A percentile compares a stretch with the other conserved stretches of the same genome.
Conservation (phyloP, 2,888 invertebrate species). For the Cheilosia urbana region DNA sequence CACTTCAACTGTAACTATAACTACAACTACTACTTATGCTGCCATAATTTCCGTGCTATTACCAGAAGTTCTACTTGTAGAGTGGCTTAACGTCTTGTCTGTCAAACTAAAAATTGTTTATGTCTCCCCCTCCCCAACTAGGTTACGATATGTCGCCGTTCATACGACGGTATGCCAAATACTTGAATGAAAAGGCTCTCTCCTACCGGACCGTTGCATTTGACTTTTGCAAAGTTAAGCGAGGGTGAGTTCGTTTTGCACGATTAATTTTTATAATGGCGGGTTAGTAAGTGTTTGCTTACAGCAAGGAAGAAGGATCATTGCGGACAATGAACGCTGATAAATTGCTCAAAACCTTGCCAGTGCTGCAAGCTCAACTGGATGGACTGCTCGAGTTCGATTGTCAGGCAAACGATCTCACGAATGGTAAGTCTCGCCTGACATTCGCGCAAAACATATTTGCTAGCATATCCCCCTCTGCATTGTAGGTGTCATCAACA, state of each 20-base stretch:
- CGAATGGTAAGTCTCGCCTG: conserved; percentile 87
- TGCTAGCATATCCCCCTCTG: not conserved
- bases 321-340: conserved; percentile 98
- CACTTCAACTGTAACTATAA: conserved; percentile 64
- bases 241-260: conserved; percentile 89
- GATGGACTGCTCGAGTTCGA: conserved; percentile 98
- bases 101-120: conserved; percentile 43
- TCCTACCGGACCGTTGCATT: conserved; percentile 99
- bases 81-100: conserved; percentile 40
- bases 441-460: not conserved
- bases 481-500: conserved; percentile 93
- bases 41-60: conserved; percentile 52
- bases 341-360: conserved; percentile 97
- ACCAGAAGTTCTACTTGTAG: conserved; percentile 37
- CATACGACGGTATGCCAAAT: conserved; percentile 99
- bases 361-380: conserved; percentile 96
- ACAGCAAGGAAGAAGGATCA: conserved; percentile 97
- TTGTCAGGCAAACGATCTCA: conserved; percentile 97
- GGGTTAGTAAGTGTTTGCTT: conserved; percentile 38
- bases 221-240: conserved; percentile 99
- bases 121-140: conserved; percentile 80
- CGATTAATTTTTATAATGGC: not conserved
- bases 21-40: conserved; percentile 49
- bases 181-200: conserved; percentile 99
- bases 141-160: conserved; percentile 99